Conservation (phyloP, 2,888 invertebrate genomes). For the Invenusta paracnida region DNA sequence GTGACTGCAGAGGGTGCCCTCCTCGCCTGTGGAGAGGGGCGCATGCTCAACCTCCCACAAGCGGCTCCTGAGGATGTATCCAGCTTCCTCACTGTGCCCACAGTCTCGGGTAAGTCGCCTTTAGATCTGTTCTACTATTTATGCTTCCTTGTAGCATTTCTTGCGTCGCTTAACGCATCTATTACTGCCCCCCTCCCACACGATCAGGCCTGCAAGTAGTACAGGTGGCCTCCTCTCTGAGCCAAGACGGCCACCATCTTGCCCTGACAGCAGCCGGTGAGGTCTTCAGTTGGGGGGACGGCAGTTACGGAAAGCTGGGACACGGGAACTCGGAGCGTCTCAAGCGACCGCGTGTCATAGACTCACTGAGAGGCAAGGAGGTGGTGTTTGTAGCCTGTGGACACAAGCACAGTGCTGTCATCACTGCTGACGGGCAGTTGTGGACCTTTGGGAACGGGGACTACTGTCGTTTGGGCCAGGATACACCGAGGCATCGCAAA, state of each 20-base stretch:
- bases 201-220: slow-evolving; percentile 66
- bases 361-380: slow-evolving; percentile 66
- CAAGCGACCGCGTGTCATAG: slow-evolving; percentile 67
- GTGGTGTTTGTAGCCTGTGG: slow-evolving; percentile 67
- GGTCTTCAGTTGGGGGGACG: slow-evolving; percentile 69
- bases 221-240: slow-evolving; percentile 67
- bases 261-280: slow-evolving; percentile 68
- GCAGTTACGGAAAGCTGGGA: slow-evolving; percentile 68
- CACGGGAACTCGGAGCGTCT: slow-evolving; percentile 68
- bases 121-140: too few species aligned
- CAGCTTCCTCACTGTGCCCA: neutral
- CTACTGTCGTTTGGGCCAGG: slow-evolving; percentile 66
- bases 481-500: slow-evolving; percentile 66
- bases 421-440: slow-evolving; percentile 67
- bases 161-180: too few species aligned
- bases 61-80: neutral
- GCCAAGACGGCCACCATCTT: slow-evolving; percentile 68
- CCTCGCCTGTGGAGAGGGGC: slow-evolving; percentile 68
- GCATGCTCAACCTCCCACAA: slow-evolving; percentile 48
- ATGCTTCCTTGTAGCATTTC: too few species aligned
- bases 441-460: slow-evolving; percentile 69
- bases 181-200: neutral
- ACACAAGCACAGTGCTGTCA: slow-evolving; percentile 68
- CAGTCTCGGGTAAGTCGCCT: neutral
- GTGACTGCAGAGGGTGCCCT: slow-evolving; percentile 67